Evolutionary conservation across 2,888 invertebrate species (phyloP).

Genomic region (Boloria euphrosyne): DNA sequence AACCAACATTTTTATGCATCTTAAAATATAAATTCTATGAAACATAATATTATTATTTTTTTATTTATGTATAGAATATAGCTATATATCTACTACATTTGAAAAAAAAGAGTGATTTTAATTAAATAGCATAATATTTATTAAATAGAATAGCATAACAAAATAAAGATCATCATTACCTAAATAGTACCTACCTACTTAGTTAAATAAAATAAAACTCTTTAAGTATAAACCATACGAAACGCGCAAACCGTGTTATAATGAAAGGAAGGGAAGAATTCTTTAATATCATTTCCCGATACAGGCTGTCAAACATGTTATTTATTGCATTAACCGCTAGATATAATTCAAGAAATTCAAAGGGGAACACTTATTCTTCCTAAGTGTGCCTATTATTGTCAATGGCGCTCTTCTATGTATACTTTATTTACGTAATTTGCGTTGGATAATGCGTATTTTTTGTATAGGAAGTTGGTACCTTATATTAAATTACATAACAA

Average conservation of each 20-base stretch:
- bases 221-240: not conserved
- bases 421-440: not conserved
- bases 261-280: conserved; percentile 23
- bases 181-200: too few species aligned
- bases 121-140: too few species aligned
- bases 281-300: conserved; percentile 35
- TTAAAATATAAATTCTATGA: not conserved
- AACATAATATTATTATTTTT: not conserved
- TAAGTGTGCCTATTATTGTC: not conserved
- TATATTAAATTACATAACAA: too few species aligned
- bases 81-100: too few species aligned
- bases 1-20: not conserved
- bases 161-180: too few species aligned
- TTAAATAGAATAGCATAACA: too few species aligned
- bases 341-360: conserved; percentile 21
- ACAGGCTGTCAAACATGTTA: conserved; percentile 32
- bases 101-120: too few species aligned
- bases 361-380: conserved; percentile 20
- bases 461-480: not conserved
- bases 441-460: not conserved
- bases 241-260: conserved; percentile 22
- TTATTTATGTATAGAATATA: too few species aligned
- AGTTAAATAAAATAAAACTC: not conserved
- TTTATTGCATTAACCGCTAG: conserved; percentile 27
- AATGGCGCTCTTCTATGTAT: not conserved